These are phyloP conservation scores for Hippasteria phrygiana DNA, from an alignment of 53 echinoderm and acorn worm genomes.

Conservation along the genomic window DNA sequence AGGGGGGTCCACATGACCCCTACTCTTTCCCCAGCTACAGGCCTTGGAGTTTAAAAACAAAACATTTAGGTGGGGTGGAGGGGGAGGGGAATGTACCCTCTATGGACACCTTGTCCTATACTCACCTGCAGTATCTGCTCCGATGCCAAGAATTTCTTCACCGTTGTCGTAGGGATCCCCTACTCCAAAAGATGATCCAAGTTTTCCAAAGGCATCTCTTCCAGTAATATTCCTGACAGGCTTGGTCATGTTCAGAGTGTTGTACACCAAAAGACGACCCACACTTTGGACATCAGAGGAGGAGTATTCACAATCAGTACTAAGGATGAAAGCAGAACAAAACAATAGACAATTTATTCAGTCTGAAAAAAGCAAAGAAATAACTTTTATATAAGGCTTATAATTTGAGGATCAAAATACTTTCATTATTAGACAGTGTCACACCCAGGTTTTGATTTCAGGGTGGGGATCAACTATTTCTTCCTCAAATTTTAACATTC, in stretches of 20 bases:
- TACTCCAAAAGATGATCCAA: conserved; percentile 58
- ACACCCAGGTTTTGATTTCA: too few relatives aligned
- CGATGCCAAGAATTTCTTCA: conserved; percentile 62
- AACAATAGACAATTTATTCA: background rate
- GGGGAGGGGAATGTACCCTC: too few relatives aligned
- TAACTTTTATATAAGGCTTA: too few relatives aligned
- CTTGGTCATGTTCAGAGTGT: conserved; percentile 1
- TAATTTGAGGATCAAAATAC: too few relatives aligned
- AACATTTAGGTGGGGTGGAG: too few relatives aligned
- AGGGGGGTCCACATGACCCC: too few relatives aligned
- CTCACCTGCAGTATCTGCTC: conserved; percentile 61
- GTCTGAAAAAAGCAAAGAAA: background rate
- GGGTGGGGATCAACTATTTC: too few relatives aligned
- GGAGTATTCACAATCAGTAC: conserved; percentile 66
- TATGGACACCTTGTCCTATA: too few relatives aligned
- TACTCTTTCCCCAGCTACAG: too few relatives aligned
- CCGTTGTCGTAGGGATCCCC: conserved; percentile 75
- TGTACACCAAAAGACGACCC: conserved; percentile 59
- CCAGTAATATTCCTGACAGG: conserved; percentile 30
- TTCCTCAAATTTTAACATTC: too few relatives aligned
- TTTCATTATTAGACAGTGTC: too few relatives aligned
- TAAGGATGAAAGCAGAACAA: background rate
- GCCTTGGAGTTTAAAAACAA: too few relatives aligned
- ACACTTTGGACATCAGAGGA: conserved; percentile 76
- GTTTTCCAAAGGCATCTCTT: conserved; percentile 61